Percentiles rank a stretch among this genome's conserved stretches.
phyloP scores from a whole-genome alignment of 2,888 invertebrate species.

The Sarcophaga subvicina region DNA sequence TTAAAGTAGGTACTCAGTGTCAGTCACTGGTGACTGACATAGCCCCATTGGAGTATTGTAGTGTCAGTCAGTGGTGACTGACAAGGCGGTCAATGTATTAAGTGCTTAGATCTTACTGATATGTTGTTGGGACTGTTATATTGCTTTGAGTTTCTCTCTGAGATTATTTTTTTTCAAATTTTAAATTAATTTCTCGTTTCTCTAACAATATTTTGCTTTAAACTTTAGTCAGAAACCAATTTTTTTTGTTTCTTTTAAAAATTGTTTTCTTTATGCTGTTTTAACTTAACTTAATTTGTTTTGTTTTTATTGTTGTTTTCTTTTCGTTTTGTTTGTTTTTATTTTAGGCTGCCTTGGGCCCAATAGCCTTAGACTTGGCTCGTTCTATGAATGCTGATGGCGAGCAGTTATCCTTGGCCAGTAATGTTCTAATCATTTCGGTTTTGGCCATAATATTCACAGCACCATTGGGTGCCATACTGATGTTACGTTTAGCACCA shows the following conservation, averaged over 20 bases:
- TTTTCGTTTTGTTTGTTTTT: constrained; percentile 33
- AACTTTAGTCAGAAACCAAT: background rate
- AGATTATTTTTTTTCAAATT: no score
- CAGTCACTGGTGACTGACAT: no score
- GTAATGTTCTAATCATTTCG: constrained; percentile 83
- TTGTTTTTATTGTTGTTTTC: constrained; percentile 25
- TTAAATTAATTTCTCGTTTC: no score
- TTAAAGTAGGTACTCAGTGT: no score
- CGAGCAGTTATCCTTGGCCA: constrained; percentile 79
- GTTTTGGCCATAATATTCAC: constrained; percentile 84
- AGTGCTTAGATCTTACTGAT: no score
- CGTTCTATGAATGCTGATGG: constrained; percentile 77
- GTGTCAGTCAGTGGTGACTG: no score
- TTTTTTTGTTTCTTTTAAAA: background rate
- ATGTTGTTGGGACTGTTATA: no score
- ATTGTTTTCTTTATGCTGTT: background rate
- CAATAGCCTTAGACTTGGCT: constrained; percentile 84
- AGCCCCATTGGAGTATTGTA: no score
- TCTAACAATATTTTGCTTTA: no score
- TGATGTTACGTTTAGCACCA: constrained; percentile 81
- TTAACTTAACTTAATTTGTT: background rate
- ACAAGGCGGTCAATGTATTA: no score
- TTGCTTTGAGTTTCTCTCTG: no score
- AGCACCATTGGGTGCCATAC: constrained; percentile 83
- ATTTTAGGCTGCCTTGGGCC: constrained; percentile 85